Conservation (phyloP, 2,797 vertebrate species). For the Parambassis ranga region DNA sequence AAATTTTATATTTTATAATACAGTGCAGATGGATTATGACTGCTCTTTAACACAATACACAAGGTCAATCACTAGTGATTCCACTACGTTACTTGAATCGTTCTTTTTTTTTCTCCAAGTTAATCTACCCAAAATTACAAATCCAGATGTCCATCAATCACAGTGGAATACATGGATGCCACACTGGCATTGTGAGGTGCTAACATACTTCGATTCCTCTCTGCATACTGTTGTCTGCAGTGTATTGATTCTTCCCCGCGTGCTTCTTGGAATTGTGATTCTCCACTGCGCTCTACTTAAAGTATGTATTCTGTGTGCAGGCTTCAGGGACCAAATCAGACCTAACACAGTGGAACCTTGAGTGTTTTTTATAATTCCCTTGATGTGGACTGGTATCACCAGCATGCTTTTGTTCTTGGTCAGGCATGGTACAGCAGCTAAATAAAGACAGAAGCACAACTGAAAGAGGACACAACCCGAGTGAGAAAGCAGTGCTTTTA, state of each 20-base stretch:
- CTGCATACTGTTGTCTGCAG: constrained; percentile 39
- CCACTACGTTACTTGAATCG: no score
- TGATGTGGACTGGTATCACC: constrained; percentile 20
- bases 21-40: no score
- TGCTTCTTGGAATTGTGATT: constrained; percentile 31
- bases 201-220: constrained; percentile 57
- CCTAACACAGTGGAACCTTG: constrained; percentile 12
- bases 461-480: constrained; percentile 24
- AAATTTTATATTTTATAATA: no score
- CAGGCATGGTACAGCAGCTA: constrained; percentile 18
- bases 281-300: constrained; percentile 46
- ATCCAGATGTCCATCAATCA: constrained; percentile 59
- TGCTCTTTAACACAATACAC: no score
- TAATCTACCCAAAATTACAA: no score
- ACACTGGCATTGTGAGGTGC: constrained; percentile 28
- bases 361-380: constrained; percentile 42
- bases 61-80: no score
- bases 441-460: constrained; percentile 23
- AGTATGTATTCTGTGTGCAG: constrained; percentile 33
- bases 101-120: no score
- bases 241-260: constrained; percentile 55
- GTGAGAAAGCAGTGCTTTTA: constrained; percentile 37
- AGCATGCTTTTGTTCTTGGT: constrained; percentile 35
- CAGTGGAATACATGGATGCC: constrained; percentile 31
- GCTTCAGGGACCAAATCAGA: constrained; percentile 20